Evolutionary conservation across 2,113 vertebrate species (phyloP).

Genomic region (Todiramphus saurophagus): DNA sequence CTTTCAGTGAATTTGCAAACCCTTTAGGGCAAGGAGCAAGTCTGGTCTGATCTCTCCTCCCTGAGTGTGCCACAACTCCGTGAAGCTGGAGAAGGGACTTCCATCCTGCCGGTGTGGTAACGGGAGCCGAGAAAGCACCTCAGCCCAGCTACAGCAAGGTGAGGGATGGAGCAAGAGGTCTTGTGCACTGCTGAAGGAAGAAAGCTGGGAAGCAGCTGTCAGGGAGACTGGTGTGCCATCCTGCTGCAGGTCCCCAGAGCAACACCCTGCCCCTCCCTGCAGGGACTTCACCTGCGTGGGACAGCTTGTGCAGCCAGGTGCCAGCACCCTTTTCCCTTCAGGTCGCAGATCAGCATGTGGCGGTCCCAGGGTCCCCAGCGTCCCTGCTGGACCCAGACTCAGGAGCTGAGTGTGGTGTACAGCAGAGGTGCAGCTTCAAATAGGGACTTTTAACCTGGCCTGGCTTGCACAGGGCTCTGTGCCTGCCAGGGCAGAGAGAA

Average conservation of each 20-base stretch:
- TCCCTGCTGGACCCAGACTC: background rate
- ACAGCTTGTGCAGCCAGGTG: background rate
- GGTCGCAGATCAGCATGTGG: fast-evolving
- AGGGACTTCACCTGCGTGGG: fast-evolving
- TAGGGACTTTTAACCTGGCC: background rate
- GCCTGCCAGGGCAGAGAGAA: background rate
- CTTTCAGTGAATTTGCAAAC: background rate
- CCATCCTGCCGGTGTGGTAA: background rate
- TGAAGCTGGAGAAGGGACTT: background rate
- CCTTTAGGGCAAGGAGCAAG: background rate
- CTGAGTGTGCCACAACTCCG: fast-evolving
- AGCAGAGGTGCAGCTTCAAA: background rate
- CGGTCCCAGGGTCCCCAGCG: background rate
- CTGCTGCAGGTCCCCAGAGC: background rate
- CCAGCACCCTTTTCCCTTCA: background rate
- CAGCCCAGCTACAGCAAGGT: background rate
- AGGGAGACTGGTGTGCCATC: fast-evolving
- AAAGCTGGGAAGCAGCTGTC: background rate
- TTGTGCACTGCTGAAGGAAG: background rate
- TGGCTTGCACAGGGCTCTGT: background rate
- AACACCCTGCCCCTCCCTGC: background rate
- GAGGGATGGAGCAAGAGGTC: background rate
- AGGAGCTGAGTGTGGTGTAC: background rate
- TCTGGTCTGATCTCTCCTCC: background rate
- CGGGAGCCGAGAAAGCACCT: background rate